Base-by-base conservation (phyloP, 2,888 invertebrate species). In the Cancer borealis region DNA sequence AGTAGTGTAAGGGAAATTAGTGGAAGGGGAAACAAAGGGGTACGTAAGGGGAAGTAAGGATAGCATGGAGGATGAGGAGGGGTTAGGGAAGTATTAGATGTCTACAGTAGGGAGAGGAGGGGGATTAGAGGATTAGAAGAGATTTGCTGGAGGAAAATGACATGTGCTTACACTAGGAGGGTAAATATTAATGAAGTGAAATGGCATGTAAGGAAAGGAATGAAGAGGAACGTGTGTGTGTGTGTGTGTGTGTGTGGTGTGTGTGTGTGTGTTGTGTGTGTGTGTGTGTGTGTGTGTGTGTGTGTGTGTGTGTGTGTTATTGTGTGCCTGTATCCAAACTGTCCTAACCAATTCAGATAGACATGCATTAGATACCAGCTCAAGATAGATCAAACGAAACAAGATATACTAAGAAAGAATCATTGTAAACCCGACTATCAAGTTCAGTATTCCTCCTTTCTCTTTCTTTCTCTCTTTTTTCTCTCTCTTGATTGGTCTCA, bases 131-230 rank as follows among this genome's bases (percentile, higher is more conserved):
- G 54, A 54, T 54, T 14, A 14, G 54, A 54, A 54, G n/a, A 6
- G 26, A 79, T n/a, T n/a, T n/a, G 73, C 26, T 79, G 73, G 26
- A 73, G 73, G 84, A 12, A 84, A 84, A 84, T 84, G 84, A 84
- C 39, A 39, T 39, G 30, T 39, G 30, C 6, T 1, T 10, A 84
- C 73, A 73, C 26, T 73, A 12, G 39, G 21, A 39, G 84, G 84
- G 39, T 84, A 39, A 84, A 30, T 84, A 39, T 12, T 84, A 84
- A 84, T 84, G 84, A 84, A 84, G 14, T 14, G 84, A 39, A 84
- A 84, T 84, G 84, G 84, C 14, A n/a, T 84, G 84, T 84, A 17
- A 84, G 84, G 84, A 14, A 84, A 1, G 39, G 84, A 84, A 12
- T 84, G 30, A 84, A 39, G 84, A 30, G 39, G 30, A 84, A 30